Evolutionary conservation across 1,140 invertebrate genomes (phyloP).

Genomic region (Drosophila hydei): DNA sequence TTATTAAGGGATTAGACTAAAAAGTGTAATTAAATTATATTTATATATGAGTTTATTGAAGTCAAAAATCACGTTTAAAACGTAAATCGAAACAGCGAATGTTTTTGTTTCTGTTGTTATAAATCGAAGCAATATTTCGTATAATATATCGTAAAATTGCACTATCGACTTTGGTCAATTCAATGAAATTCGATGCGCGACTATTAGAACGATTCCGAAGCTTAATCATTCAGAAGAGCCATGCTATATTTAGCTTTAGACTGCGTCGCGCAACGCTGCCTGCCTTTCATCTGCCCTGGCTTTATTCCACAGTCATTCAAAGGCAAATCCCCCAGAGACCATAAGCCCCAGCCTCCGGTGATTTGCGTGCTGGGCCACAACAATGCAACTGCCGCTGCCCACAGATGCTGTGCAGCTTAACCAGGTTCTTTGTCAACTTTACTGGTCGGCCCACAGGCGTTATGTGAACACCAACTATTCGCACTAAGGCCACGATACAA

Average conservation of each 20-base stretch:
- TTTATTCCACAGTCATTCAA: conserved; percentile 18
- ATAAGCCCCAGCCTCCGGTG: conserved; percentile 1
- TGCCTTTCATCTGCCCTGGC: conserved; percentile 1
- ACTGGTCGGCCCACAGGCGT: conserved; percentile 50
- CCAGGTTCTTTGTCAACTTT: conserved; percentile 74
- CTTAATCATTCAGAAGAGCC: not conserved
- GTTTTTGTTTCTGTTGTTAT: too few species aligned
- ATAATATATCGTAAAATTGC: too few species aligned
- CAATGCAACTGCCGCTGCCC: conserved; percentile 33
- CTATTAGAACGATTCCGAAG: not conserved
- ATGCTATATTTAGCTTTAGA: conserved; percentile 8
- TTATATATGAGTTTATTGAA: too few species aligned
- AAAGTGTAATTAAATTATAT: too few species aligned
- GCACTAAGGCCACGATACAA: conserved; percentile 71
- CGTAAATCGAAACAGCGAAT: too few species aligned
- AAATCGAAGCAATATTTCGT: too few species aligned
- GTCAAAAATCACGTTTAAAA: too few species aligned
- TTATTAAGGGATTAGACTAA: too few species aligned
- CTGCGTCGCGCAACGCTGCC: too few species aligned
- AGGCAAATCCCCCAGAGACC: conserved; percentile 14
- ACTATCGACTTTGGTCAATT: too few species aligned
- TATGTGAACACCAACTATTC: conserved; percentile 65
- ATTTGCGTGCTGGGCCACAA: conserved; percentile 32
- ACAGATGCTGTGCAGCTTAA: conserved; percentile 54
- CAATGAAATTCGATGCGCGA: too few species aligned